Conservation (phyloP, 2,888 invertebrate species). For the Aphidius colemani region DNA sequence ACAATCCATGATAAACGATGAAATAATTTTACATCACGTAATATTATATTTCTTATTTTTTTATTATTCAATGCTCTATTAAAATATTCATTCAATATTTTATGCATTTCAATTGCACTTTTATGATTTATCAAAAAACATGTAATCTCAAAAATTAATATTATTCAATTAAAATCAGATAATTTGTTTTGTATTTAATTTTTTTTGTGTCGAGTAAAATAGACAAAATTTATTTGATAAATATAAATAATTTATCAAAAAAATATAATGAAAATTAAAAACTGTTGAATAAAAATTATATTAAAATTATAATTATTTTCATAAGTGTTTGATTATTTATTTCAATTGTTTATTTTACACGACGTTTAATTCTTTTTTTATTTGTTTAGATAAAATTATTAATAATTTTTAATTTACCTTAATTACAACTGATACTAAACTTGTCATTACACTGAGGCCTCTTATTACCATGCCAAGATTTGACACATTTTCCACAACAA, state of each 20-base stretch:
- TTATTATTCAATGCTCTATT: background rate
- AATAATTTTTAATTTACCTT: slow-evolving; percentile 4
- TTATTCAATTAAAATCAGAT: no score
- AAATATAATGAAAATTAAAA: no score
- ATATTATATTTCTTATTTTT: slow-evolving; percentile 1
- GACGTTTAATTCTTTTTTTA: background rate
- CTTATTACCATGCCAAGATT: slow-evolving; percentile 17
- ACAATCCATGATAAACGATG: slow-evolving; percentile 9
- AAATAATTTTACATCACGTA: slow-evolving; percentile 5
- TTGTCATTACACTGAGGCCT: slow-evolving; percentile 9
- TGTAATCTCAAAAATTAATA: no score
- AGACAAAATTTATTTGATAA: no score
- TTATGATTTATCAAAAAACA: background rate
- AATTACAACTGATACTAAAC: slow-evolving; percentile 5
- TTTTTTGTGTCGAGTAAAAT: no score
- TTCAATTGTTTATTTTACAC: background rate
- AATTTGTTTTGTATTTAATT: no score
- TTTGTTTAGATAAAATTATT: background rate
- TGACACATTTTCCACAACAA: slow-evolving; percentile 8
- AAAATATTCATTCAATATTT: slow-evolving; percentile 4
- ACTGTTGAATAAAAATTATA: no score
- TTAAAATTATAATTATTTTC: no score
- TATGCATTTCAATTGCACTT: background rate
- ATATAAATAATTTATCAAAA: no score
- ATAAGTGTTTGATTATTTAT: no score